These are phyloP conservation scores for Agonum fuliginosum DNA, from an alignment of 2,888 invertebrate genomes.

Conservation along the genomic window DNA sequence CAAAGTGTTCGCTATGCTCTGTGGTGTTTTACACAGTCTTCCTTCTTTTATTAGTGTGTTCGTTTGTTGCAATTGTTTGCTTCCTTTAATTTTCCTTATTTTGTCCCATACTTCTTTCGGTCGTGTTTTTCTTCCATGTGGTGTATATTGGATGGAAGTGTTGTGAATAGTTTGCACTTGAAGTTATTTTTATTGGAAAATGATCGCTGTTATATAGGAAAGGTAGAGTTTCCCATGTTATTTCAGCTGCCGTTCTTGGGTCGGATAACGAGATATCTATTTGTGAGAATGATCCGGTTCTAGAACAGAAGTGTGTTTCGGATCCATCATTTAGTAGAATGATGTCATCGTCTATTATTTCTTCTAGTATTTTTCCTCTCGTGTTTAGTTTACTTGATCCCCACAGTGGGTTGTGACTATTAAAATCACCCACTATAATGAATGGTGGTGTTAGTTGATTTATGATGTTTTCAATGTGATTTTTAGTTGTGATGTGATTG, in stretches of 20 bases:
- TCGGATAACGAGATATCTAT: not conserved
- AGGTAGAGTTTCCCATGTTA: not conserved
- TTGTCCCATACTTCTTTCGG: too few species aligned
- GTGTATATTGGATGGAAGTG: not conserved
- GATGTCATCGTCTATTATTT: not conserved
- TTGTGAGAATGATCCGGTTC: not conserved
- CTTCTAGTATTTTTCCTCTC: not conserved
- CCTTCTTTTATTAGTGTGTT: not conserved
- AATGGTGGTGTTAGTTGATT: not conserved
- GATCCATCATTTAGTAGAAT: slow-evolving; percentile 10
- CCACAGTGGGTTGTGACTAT: not conserved
- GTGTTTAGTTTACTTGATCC: not conserved
- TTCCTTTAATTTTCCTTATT: not conserved
- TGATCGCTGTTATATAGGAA: not conserved
- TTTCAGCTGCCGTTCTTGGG: not conserved
- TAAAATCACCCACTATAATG: not conserved
- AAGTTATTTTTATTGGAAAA: not conserved
- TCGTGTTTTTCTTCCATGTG: not conserved
- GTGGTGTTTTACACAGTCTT: not conserved
- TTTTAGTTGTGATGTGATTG: not conserved
- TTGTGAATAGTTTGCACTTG: not conserved
- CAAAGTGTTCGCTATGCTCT: not conserved
- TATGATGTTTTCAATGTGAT: not conserved
- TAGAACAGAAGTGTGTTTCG: not conserved
- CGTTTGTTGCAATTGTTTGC: not conserved